Evolutionary conservation across 2,113 vertebrate species (phyloP).

Genomic region (Psammodynastes pulverulentus): DNA sequence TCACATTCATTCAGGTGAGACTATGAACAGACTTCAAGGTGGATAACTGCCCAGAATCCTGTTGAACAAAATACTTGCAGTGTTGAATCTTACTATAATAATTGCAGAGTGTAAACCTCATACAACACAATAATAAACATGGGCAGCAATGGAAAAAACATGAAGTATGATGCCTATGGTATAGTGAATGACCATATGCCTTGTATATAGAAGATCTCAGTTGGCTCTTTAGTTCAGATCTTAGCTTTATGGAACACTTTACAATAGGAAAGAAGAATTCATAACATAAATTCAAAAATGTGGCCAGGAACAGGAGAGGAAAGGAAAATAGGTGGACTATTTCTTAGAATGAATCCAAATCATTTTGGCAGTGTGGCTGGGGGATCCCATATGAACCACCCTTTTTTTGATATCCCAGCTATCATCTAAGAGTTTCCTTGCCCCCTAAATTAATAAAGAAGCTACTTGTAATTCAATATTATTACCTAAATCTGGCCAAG

Average conservation of each 20-base stretch:
- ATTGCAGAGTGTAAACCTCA: background rate
- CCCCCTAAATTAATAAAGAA: background rate
- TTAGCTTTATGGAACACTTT: background rate
- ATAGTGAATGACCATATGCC: too few relatives aligned
- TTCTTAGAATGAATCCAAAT: background rate
- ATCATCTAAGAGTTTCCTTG: background rate
- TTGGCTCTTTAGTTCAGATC: background rate
- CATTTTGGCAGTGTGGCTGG: background rate
- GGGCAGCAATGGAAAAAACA: background rate
- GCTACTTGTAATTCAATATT: background rate
- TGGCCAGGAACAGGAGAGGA: background rate
- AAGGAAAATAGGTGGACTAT: background rate
- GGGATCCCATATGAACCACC: background rate
- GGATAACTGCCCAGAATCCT: background rate
- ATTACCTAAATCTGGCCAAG: background rate
- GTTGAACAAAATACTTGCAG: background rate
- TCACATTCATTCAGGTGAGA: background rate
- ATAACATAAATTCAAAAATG: background rate
- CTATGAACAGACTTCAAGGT: background rate
- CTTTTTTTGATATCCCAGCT: background rate
- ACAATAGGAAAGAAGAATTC: background rate
- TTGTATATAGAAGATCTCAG: background rate
- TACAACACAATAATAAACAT: background rate
- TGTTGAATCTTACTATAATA: background rate
- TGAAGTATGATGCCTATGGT: background rate